Percentiles rank a stretch among this genome's conserved stretches.
Evolutionary conservation across 2,888 invertebrate species (phyloP).

Genomic region (Athalia rosae): DNA sequence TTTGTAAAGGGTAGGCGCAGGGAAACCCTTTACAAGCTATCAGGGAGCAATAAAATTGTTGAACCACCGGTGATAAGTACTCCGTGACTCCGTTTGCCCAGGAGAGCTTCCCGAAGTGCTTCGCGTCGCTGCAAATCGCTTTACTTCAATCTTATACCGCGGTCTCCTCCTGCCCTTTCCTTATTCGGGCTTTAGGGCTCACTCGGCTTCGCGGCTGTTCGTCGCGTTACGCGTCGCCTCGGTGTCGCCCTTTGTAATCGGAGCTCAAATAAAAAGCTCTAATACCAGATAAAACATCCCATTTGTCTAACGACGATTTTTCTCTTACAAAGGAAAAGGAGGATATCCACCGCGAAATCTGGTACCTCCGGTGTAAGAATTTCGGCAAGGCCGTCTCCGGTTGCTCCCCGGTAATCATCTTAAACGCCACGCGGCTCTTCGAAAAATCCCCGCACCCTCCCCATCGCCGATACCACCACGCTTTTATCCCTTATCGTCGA

Average conservation of each 20-base stretch:
- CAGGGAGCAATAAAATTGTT: constrained; percentile 58
- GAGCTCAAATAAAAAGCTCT: constrained; percentile 70
- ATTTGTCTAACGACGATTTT: constrained; percentile 72
- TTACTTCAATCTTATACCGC: constrained; percentile 66
- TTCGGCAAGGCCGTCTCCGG: neutral
- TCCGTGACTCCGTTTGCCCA: constrained; percentile 53
- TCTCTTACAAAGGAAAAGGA: constrained; percentile 55
- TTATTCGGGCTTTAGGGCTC: too few relatives aligned
- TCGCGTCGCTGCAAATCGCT: constrained; percentile 68
- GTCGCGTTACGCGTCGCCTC: neutral
- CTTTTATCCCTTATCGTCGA: constrained; percentile 53
- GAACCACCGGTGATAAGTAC: constrained; percentile 54
- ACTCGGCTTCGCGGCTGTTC: neutral
- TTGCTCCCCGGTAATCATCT: neutral
- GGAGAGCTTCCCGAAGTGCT: constrained; percentile 60
- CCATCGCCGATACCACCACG: constrained; percentile 20
- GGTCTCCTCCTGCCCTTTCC: neutral
- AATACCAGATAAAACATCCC: constrained; percentile 72
- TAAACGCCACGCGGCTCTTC: neutral
- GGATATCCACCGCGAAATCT: neutral
- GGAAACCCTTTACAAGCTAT: constrained; percentile 57
- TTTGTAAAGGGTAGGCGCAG: neutral
- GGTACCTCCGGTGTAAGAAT: neutral
- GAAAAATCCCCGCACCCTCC: neutral
- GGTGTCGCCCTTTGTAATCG: constrained; percentile 62